Percentiles rank a stretch among this genome's conserved stretches.
phyloP scores from a whole-genome alignment of 2,888 invertebrate genomes.

The Odontocerum albicorne region DNA sequence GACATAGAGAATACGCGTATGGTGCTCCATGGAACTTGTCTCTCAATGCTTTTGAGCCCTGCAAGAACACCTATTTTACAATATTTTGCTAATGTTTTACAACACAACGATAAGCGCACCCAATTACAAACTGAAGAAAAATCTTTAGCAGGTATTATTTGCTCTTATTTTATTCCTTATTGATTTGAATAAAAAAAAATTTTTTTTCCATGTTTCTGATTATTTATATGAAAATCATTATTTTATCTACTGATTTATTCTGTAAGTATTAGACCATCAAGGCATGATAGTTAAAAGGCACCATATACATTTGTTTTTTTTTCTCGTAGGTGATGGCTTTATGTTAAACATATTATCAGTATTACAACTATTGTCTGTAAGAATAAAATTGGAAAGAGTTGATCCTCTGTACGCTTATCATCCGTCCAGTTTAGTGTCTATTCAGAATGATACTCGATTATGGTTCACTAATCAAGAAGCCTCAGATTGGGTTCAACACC shows the following conservation, averaged over 20 bases:
- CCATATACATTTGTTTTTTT: neutral
- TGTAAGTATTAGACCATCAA: too few relatives aligned
- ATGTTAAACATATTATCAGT: conserved; percentile 93
- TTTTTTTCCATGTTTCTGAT: too few relatives aligned
- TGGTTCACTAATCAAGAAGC: conserved; percentile 83
- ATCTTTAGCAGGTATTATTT: conserved; percentile 64
- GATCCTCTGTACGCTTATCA: conserved; percentile 89
- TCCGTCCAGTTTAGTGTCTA: conserved; percentile 70
- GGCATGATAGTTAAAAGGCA: conserved; percentile 75
- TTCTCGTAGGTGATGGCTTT: conserved; percentile 81
- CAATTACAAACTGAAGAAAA: conserved; percentile 90
- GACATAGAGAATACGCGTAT: conserved; percentile 78
- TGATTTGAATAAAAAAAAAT: too few relatives aligned
- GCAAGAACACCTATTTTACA: conserved; percentile 79
- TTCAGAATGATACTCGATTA: conserved; percentile 80
- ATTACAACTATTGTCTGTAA: conserved; percentile 85
- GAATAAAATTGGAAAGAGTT: conserved; percentile 88
- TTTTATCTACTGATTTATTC: too few relatives aligned
- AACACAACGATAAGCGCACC: conserved; percentile 81
- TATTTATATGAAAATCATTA: too few relatives aligned
- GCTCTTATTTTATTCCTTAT: neutral
- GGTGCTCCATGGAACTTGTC: conserved; percentile 79
- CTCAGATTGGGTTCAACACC: conserved; percentile 69
- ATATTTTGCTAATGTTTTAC: conserved; percentile 77
- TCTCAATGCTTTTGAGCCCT: conserved; percentile 79